phyloP scores from a whole-genome alignment of 2,797 vertebrate genomes.

The Antrozous pallidus region DNA sequence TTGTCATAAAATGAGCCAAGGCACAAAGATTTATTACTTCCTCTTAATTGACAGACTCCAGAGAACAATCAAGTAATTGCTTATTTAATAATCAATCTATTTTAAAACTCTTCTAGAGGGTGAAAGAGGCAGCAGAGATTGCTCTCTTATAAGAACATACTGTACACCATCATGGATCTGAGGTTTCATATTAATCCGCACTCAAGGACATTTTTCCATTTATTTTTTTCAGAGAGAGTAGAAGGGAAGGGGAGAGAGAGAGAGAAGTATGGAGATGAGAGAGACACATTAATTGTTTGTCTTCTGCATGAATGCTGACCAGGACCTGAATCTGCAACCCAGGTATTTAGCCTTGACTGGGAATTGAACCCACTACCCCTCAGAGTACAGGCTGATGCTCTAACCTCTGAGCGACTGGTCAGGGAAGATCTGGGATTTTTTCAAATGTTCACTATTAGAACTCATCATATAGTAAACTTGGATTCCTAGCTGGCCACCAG shows the following conservation, averaged over 20 bases:
- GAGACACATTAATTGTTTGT: too few species aligned
- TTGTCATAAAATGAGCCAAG: conserved; percentile 8
- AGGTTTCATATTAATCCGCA: neutral
- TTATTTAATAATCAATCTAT: neutral
- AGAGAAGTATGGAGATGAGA: too few species aligned
- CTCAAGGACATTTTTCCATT: too few species aligned
- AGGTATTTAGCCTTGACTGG: too few species aligned
- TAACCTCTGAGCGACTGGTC: too few species aligned
- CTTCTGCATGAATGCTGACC: too few species aligned
- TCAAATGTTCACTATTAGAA: neutral
- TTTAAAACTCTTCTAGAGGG: neutral
- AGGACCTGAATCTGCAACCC: too few species aligned
- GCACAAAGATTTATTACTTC: conserved; percentile 9
- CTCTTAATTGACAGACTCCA: neutral
- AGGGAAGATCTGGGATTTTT: neutral
- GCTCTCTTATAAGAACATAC: neutral
- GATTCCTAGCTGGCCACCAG: neutral
- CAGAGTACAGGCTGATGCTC: too few species aligned
- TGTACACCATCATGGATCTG: neutral
- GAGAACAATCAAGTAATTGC: neutral
- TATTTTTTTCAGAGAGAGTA: too few species aligned
- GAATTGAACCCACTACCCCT: too few species aligned
- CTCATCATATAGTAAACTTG: neutral
- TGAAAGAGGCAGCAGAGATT: neutral
- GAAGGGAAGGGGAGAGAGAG: too few species aligned